A percentile compares a stretch with the other conserved stretches of the same genome.
phyloP scores from a whole-genome alignment of 2,113 vertebrate genomes.

The Sarotherodon lohbergeri region DNA sequence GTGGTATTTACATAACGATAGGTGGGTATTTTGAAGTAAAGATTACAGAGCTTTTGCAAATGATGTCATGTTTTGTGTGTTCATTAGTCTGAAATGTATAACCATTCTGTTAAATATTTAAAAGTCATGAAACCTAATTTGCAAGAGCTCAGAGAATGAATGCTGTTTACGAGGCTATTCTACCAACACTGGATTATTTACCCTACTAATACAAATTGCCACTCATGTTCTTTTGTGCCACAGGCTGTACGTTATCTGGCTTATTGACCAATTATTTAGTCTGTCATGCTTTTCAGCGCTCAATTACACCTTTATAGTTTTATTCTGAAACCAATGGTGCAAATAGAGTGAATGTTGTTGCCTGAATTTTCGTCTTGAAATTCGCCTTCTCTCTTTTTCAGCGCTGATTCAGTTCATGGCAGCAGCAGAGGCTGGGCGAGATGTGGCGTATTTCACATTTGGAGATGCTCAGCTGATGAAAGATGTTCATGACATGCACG shows the following conservation, averaged over 20 bases:
- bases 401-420: conserved; percentile 94
- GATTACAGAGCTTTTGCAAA: conserved; percentile 28
- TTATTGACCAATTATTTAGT: conserved; percentile 38
- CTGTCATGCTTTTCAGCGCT: not conserved
- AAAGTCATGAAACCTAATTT: conserved; percentile 41
- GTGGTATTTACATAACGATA: conserved; percentile 8
- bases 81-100: conserved; percentile 58
- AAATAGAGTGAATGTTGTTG: not conserved
- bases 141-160: conserved; percentile 37
- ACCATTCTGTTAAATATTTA: conserved; percentile 62
- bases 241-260: not conserved
- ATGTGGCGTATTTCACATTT: conserved; percentile 95
- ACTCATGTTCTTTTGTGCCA: conserved; percentile 17
- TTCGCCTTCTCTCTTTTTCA: conserved; percentile 45
- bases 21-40: conserved; percentile 16
- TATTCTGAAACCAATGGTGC: not conserved
- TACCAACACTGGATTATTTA: conserved; percentile 34
- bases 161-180: conserved; percentile 16
- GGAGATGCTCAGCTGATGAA: conserved; percentile 88
- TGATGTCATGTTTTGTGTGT: conserved; percentile 25
- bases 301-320: conserved; percentile 29
- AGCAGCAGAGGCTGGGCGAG: conserved; percentile 87
- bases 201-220: conserved; percentile 42
- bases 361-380: not conserved
- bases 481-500: conserved; percentile 86